These are phyloP conservation scores for Merluccius polli DNA, from an alignment of 2,797 vertebrate genomes.

Conservation along the genomic window DNA sequence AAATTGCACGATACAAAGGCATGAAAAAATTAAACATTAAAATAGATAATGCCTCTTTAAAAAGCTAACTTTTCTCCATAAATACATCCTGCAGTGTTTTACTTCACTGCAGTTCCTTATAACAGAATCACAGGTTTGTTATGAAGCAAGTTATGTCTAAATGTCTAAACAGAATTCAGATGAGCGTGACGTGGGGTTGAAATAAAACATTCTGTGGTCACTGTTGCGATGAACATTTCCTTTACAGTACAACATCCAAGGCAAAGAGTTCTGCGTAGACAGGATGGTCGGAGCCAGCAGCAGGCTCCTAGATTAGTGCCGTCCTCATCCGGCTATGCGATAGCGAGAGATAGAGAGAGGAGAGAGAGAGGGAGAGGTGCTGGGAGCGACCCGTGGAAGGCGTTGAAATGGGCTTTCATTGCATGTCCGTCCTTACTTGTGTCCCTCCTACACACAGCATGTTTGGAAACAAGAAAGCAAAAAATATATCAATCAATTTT, in stretches of 20 bases:
- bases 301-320: constrained; percentile 14
- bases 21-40: constrained; percentile 71
- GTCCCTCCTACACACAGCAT: neutral
- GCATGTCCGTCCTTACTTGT: neutral
- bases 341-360: neutral
- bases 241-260: constrained; percentile 70
- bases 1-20: constrained; percentile 75
- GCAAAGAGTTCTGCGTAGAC: constrained; percentile 46
- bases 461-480: neutral
- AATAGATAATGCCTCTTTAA: constrained; percentile 74
- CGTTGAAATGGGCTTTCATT: neutral
- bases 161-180: constrained; percentile 37
- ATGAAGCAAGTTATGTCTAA: constrained; percentile 60
- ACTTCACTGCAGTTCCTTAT: constrained; percentile 71
- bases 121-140: constrained; percentile 71
- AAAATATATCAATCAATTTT: neutral
- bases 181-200: constrained; percentile 49
- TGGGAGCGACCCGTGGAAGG: neutral
- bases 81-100: constrained; percentile 65
- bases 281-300: constrained; percentile 26
- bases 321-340: constrained; percentile 19
- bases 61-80: constrained; percentile 72
- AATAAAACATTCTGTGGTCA: constrained; percentile 68
- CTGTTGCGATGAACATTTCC: constrained; percentile 42
- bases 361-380: neutral